phyloP scores from a whole-genome alignment of 2,888 invertebrate species.

The Hermaeophaga mercurialis region DNA sequence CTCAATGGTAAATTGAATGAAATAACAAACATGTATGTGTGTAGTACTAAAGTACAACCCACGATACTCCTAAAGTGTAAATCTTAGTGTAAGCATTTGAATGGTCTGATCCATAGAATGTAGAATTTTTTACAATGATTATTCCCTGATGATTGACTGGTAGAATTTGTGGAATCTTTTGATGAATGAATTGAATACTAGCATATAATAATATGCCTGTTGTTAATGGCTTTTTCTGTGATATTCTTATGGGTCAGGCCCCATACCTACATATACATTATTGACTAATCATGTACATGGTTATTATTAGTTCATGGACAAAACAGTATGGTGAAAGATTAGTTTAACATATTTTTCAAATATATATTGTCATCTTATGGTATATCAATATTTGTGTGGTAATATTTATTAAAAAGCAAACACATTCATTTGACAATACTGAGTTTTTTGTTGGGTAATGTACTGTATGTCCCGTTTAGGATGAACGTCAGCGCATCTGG shows the following conservation, averaged over 20 bases:
- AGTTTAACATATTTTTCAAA: conserved; percentile 5
- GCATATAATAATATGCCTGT: conserved; percentile 50
- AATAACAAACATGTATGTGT: conserved; percentile 3
- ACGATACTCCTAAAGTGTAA: conserved; percentile 45
- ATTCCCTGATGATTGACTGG: conserved; percentile 30
- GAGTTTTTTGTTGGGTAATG: no score
- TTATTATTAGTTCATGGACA: conserved; percentile 41
- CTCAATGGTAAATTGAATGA: neutral
- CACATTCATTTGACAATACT: no score
- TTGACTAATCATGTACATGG: conserved; percentile 36
- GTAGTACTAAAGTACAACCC: conserved; percentile 12
- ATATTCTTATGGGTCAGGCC: conserved; percentile 60
- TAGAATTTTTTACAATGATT: conserved; percentile 44
- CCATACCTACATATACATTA: conserved; percentile 39
- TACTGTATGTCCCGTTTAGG: no score
- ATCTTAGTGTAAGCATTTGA: conserved; percentile 49
- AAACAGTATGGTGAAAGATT: conserved; percentile 33
- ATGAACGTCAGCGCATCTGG: no score
- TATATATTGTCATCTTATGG: neutral
- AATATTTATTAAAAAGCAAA: no score
- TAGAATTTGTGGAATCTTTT: conserved; percentile 33
- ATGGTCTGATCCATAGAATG: conserved; percentile 58
- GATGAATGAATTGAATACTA: conserved; percentile 41
- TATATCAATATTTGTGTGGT: neutral
- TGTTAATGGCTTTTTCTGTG: conserved; percentile 54